A percentile compares a stretch with the other conserved stretches of the same genome.
Evolutionary conservation across 2,888 invertebrate genomes (phyloP).

Genomic region (Candidula unifasciata): DNA sequence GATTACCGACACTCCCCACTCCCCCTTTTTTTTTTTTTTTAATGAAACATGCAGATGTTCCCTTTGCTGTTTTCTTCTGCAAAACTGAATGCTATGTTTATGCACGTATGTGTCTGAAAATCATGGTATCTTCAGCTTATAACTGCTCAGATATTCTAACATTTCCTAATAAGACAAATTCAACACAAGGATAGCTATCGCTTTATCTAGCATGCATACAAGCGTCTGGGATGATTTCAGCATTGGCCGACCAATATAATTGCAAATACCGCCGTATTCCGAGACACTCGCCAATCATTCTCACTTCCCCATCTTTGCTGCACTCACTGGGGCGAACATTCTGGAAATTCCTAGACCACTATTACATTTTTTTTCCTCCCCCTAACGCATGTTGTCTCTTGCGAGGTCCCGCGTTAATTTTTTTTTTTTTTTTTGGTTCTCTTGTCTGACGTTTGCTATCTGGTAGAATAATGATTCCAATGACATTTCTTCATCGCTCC

Average conservation of each 20-base stretch:
- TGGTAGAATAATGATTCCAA: slow-evolving; percentile 29
- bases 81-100: too few relatives aligned
- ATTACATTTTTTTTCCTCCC: slow-evolving; percentile 44
- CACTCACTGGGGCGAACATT: slow-evolving; percentile 31
- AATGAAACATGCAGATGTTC: too few relatives aligned
- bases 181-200: background rate
- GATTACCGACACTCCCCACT: too few relatives aligned
- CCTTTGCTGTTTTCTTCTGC: too few relatives aligned
- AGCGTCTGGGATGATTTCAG: slow-evolving; percentile 51
- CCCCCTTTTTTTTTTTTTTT: too few relatives aligned
- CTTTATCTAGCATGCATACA: background rate
- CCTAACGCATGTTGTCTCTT: slow-evolving; percentile 7
- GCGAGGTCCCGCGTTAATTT: background rate
- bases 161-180: slow-evolving; percentile 11
- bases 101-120: too few relatives aligned
- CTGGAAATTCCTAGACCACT: slow-evolving; percentile 24
- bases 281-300: slow-evolving; percentile 16
- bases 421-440: too few relatives aligned
- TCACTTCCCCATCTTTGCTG: background rate
- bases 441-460: background rate
- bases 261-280: slow-evolving; percentile 54
- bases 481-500: slow-evolving; percentile 43
- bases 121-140: too few relatives aligned
- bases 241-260: slow-evolving; percentile 59
- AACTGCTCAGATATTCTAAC: too few relatives aligned